Evolutionary conservation across 2,797 vertebrate genomes (phyloP).

Genomic region (Tokudaia muenninki): DNA sequence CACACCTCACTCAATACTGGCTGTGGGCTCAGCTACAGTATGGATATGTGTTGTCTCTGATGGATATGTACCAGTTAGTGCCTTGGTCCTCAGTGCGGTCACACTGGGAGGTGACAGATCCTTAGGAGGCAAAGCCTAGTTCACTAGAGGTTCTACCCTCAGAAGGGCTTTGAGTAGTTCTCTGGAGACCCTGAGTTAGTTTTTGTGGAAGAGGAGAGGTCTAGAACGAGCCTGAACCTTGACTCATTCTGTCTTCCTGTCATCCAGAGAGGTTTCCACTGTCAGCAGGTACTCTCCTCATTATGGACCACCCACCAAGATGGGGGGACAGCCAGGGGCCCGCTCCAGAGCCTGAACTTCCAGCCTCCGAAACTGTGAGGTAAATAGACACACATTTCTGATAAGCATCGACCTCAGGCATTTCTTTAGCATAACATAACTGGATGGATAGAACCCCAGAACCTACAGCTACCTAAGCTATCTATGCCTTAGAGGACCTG

Average conservation of each 20-base stretch:
- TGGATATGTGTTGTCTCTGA: neutral
- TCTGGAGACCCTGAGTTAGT: neutral
- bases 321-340: neutral
- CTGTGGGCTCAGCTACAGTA: neutral
- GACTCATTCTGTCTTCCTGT: neutral
- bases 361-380: neutral
- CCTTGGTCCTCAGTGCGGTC: neutral
- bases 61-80: neutral
- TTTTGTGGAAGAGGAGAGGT: neutral
- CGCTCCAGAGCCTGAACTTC: neutral
- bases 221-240: neutral
- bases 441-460: neutral
- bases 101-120: neutral
- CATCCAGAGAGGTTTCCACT: neutral
- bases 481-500: too few species aligned
- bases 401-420: neutral
- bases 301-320: too few species aligned
- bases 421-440: neutral
- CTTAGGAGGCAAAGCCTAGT: neutral
- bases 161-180: neutral
- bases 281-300: neutral
- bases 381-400: neutral
- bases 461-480: neutral
- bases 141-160: neutral
- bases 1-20: neutral